Evolutionary conservation across 1,140 invertebrate species (phyloP).

Genomic region (Carcinoscorpius rotundicauda): DNA sequence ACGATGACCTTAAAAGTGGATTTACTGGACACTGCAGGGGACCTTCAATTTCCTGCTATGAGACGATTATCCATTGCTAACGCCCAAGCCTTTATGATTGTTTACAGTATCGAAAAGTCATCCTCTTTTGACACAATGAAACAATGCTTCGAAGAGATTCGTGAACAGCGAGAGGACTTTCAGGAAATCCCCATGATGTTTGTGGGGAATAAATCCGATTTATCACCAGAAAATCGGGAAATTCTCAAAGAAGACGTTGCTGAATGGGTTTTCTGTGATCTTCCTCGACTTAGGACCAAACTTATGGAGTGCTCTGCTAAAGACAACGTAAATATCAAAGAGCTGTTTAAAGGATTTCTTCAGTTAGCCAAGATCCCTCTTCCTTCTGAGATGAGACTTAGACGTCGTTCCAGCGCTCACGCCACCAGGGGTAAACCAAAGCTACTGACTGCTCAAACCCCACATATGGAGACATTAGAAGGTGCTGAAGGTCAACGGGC

Average conservation of each 20-base stretch:
- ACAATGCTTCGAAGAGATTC: slow-evolving; percentile 66
- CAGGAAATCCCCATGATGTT: slow-evolving; percentile 69
- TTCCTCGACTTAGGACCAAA: slow-evolving; percentile 37
- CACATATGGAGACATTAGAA: too few species aligned
- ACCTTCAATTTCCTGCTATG: slow-evolving; percentile 83
- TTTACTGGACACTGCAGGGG: slow-evolving; percentile 74
- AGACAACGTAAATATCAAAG: slow-evolving; percentile 57
- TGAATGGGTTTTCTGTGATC: slow-evolving; percentile 62
- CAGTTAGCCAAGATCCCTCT: slow-evolving; percentile 25
- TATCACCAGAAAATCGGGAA: slow-evolving; percentile 46
- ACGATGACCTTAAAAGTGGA: slow-evolving; percentile 52
- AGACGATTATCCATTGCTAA: slow-evolving; percentile 68
- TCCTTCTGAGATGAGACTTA: slow-evolving; percentile 38
- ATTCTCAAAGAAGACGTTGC: slow-evolving; percentile 51
- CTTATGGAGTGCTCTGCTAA: slow-evolving; percentile 64
- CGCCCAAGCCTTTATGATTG: slow-evolving; percentile 76
- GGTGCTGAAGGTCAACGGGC: too few species aligned
- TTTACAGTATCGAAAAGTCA: slow-evolving; percentile 59
- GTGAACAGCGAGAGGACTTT: slow-evolving; percentile 60
- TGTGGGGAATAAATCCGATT: slow-evolving; percentile 69
- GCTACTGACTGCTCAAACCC: too few species aligned
- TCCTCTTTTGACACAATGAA: slow-evolving; percentile 61
- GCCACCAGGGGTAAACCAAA: slow-evolving; percentile 28
- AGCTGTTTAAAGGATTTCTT: slow-evolving; percentile 39
- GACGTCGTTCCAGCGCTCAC: slow-evolving; percentile 58